Percentiles rank a stretch among this genome's conserved stretches.
phyloP scores from a whole-genome alignment of 2,797 vertebrate genomes.

The Phataginus tetradactyla region DNA sequence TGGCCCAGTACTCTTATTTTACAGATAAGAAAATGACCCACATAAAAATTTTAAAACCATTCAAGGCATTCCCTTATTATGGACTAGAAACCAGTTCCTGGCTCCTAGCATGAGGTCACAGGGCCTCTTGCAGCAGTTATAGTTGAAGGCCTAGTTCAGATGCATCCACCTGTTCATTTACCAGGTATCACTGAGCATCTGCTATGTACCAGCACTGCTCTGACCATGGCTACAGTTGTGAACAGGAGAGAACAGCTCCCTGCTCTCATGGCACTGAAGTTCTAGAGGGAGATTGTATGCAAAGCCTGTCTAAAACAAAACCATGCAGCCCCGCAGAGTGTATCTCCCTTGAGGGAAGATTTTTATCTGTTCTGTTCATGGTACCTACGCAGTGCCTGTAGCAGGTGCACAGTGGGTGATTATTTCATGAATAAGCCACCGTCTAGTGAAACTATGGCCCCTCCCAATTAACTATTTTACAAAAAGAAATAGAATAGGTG shows the following conservation, averaged over 20 bases:
- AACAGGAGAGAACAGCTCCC: neutral
- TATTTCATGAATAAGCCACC: neutral
- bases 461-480: constrained; percentile 7
- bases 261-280: neutral
- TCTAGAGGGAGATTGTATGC: neutral
- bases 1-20: neutral
- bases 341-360: neutral
- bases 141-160: neutral
- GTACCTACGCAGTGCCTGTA: neutral
- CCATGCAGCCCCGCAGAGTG: neutral
- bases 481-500: neutral
- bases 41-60: neutral
- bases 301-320: neutral
- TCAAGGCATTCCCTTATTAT: neutral
- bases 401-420: neutral
- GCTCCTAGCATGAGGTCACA: neutral
- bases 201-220: neutral
- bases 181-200: neutral
- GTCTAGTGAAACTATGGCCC: neutral
- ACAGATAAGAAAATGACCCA: neutral
- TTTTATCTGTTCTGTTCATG: neutral
- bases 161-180: neutral
- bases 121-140: neutral
- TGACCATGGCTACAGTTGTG: neutral
- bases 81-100: neutral